Conservation (phyloP, 2,888 invertebrate genomes). For the Heliconius aoede region DNA sequence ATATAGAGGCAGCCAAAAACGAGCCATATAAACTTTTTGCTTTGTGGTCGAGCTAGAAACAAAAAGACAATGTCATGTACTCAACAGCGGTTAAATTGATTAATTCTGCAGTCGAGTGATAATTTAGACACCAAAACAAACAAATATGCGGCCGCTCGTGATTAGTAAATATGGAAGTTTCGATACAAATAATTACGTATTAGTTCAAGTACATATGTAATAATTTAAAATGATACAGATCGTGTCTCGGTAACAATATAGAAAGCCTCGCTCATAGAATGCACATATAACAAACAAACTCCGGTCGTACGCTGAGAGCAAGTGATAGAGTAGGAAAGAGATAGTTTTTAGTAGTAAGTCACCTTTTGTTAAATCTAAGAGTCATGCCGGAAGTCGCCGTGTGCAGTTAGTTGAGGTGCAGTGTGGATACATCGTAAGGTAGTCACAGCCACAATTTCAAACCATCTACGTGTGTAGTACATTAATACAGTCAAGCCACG, state of each 20-base stretch:
- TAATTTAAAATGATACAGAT: slow-evolving; percentile 58
- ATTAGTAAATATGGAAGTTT: slow-evolving; percentile 55
- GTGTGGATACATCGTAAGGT: slow-evolving; percentile 65
- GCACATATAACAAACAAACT: slow-evolving; percentile 69
- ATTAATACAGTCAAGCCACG: slow-evolving; percentile 55
- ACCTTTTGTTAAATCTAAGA: slow-evolving; percentile 80
- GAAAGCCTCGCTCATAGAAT: slow-evolving; percentile 72
- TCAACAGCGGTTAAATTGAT: slow-evolving; percentile 62
- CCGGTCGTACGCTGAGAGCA: slow-evolving; percentile 63
- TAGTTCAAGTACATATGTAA: slow-evolving; percentile 52
- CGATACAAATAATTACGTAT: slow-evolving; percentile 50
- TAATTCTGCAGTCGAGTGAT: slow-evolving; percentile 47
- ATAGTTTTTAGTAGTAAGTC: slow-evolving; percentile 90
- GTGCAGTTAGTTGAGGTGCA: slow-evolving; percentile 63
- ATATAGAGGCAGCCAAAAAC: slow-evolving; percentile 82
- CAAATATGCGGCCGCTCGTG: slow-evolving; percentile 68
- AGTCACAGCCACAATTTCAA: slow-evolving; percentile 81
- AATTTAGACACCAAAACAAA: slow-evolving; percentile 57
- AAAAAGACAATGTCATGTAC: slow-evolving; percentile 74
- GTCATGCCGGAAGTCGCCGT: slow-evolving; percentile 68
- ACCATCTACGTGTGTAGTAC: slow-evolving; percentile 62
- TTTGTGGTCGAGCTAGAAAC: slow-evolving; percentile 81
- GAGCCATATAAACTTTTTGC: slow-evolving; percentile 83
- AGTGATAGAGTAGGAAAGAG: slow-evolving; percentile 72
- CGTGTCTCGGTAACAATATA: slow-evolving; percentile 67